Conservation (phyloP, 1,140 invertebrate species). For the Drosophila carrolli region DNA sequence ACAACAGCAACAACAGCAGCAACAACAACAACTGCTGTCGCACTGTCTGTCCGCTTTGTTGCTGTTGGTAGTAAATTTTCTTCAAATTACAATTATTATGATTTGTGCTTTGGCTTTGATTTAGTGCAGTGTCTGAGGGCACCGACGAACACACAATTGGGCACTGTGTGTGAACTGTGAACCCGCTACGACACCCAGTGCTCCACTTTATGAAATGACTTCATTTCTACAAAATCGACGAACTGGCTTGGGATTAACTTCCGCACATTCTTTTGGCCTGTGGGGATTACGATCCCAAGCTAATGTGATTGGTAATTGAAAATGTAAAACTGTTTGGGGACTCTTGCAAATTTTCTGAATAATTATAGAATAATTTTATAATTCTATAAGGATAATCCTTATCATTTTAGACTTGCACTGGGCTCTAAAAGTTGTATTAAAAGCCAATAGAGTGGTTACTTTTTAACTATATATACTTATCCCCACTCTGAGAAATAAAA, state of each 20-base stretch:
- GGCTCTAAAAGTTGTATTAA: too few relatives aligned
- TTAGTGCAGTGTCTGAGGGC: constrained; percentile 66
- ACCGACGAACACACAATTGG: constrained; percentile 25
- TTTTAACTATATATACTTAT: not conserved
- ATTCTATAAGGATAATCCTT: constrained; percentile 21
- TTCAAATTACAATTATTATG: constrained; percentile 84
- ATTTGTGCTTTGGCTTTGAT: constrained; percentile 80
- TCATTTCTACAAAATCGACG: constrained; percentile 63
- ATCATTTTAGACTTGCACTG: constrained; percentile 13
- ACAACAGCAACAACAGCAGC: constrained; percentile 24
- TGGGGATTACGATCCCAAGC: not conserved
- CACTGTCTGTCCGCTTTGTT: constrained; percentile 39
- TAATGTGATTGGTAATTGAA: constrained; percentile 42
- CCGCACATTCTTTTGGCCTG: not conserved
- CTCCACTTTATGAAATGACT: constrained; percentile 67
- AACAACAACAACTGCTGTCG: constrained; percentile 31
- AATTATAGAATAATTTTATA: constrained; percentile 31
- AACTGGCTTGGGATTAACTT: constrained; percentile 21
- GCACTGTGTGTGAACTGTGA: constrained; percentile 29
- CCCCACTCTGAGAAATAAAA: not conserved
- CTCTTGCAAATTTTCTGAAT: too few relatives aligned
- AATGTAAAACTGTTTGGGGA: constrained; percentile 2
- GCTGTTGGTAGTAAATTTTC: constrained; percentile 81
- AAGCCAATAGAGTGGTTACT: not conserved
- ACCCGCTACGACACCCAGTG: constrained; percentile 29